Conservation (phyloP, 2,888 invertebrate species). For the Polia nebulosa region DNA sequence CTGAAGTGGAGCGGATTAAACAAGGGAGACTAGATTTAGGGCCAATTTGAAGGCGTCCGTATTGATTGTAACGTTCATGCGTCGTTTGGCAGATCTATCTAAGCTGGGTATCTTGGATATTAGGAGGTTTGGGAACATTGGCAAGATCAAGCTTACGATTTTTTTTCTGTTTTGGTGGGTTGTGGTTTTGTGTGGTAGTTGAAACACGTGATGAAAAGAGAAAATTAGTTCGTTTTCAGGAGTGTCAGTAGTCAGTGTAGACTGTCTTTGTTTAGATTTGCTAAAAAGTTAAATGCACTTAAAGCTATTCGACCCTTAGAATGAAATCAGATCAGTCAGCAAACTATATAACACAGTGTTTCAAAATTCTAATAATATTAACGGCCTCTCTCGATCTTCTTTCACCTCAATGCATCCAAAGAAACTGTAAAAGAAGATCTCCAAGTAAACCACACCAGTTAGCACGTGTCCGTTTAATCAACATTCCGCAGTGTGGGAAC, state of each 20-base stretch:
- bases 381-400: too few species aligned
- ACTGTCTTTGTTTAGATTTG: neutral
- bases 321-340: neutral
- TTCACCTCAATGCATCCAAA: neutral
- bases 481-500: conserved; percentile 54
- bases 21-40: conserved; percentile 81
- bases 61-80: conserved; percentile 83
- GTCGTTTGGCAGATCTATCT: conserved; percentile 71
- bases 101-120: conserved; percentile 4
- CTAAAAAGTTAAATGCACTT: neutral
- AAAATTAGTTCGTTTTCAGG: too few species aligned
- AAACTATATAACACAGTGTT: neutral
- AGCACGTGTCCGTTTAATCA: conserved; percentile 61
- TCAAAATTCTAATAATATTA: too few species aligned
- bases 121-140: neutral
- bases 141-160: neutral
- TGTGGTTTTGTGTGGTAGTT: too few species aligned
- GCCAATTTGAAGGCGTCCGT: conserved; percentile 79
- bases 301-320: neutral
- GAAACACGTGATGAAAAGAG: neutral
- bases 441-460: conserved; percentile 34
- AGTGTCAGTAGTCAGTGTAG: neutral
- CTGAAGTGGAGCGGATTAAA: conserved; percentile 75
- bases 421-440: neutral
- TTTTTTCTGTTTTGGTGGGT: too few species aligned